A percentile compares a stretch with the other conserved stretches of the same genome.
phyloP scores from a whole-genome alignment of 2,797 vertebrate species.

The Somateria mollissima region DNA sequence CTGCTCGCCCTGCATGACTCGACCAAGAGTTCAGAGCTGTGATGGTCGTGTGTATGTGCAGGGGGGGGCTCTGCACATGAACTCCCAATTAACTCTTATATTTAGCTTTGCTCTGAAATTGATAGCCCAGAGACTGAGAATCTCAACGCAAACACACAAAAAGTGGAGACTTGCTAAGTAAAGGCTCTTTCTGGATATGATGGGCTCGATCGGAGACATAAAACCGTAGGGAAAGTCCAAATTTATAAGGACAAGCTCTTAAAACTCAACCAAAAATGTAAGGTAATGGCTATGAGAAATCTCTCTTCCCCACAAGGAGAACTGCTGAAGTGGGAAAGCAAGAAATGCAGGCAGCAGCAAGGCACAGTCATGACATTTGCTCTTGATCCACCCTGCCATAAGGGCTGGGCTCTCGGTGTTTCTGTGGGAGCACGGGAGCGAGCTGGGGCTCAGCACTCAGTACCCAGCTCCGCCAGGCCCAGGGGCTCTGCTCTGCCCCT shows the following conservation, averaged over 20 bases:
- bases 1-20: not conserved
- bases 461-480: not conserved
- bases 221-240: not conserved
- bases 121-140: not conserved
- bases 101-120: not conserved
- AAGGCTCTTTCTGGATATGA: not conserved
- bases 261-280: not conserved
- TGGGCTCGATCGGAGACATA: not conserved
- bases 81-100: not conserved
- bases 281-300: not conserved
- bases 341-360: not conserved
- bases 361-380: not conserved
- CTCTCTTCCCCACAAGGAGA: not conserved
- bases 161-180: not conserved
- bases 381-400: accelerated
- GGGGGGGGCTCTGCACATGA: not conserved
- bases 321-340: not conserved
- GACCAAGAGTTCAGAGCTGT: not conserved
- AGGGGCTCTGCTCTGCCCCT: not conserved
- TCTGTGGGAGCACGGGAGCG: not conserved
- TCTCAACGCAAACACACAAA: too few relatives aligned
- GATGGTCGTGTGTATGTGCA: not conserved
- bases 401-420: accelerated
- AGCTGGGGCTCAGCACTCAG: too few relatives aligned
- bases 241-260: not conserved